These are phyloP conservation scores for Babylonia areolata DNA, from an alignment of 1,140 invertebrate species.

Conservation along the genomic window DNA sequence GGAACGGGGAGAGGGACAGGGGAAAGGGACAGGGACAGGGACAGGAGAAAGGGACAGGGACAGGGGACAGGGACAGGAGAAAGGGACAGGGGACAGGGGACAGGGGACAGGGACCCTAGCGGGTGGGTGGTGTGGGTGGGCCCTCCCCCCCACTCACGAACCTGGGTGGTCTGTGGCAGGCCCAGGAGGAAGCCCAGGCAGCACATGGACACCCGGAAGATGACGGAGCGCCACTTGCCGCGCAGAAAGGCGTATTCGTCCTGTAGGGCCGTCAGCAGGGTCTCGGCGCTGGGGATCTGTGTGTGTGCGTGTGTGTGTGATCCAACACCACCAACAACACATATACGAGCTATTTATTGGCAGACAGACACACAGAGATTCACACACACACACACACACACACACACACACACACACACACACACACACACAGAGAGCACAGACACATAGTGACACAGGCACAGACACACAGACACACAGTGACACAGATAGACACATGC, in stretches of 20 bases:
- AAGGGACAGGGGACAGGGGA: not conserved
- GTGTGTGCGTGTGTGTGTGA: too few relatives aligned
- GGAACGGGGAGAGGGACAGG: not conserved
- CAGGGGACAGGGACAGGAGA: not conserved
- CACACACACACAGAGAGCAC: too few relatives aligned
- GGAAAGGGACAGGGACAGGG: not conserved
- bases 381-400: too few relatives aligned
- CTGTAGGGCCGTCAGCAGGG: slow-evolving; percentile 53
- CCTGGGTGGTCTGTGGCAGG: slow-evolving; percentile 82
- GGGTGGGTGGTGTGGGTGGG: not conserved
- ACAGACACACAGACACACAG: too few relatives aligned
- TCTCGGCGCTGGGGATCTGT: slow-evolving; percentile 58
- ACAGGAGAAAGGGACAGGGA: not conserved
- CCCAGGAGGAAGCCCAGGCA: slow-evolving; percentile 81
- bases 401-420: too few relatives aligned
- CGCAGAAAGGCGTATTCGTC: slow-evolving; percentile 55
- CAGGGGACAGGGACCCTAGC: not conserved
- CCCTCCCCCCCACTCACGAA: too few relatives aligned
- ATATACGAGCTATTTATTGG: too few relatives aligned
- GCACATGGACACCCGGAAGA: slow-evolving; percentile 77
- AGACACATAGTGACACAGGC: too few relatives aligned
- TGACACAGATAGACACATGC: too few relatives aligned
- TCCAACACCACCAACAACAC: too few relatives aligned
- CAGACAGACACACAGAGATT: too few relatives aligned
- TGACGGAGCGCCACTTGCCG: slow-evolving; percentile 40